A percentile compares a stretch with the other conserved stretches of the same genome.
phyloP scores from a whole-genome alignment of 2,888 invertebrate species.

The Aphidoletes aphidimyza region DNA sequence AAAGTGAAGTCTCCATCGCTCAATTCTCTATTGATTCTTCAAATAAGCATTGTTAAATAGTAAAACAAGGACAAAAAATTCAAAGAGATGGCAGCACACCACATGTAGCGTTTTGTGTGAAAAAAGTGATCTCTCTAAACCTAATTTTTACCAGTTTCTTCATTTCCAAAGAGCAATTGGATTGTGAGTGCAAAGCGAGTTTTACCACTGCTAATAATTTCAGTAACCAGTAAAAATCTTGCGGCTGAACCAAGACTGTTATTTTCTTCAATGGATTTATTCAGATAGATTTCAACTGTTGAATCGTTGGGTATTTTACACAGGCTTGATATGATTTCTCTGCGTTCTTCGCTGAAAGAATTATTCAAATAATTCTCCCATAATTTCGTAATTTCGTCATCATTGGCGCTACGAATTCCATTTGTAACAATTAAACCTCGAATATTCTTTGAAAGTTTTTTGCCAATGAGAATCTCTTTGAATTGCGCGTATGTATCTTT shows the following conservation, averaged over 20 bases:
- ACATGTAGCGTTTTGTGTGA: too few species aligned
- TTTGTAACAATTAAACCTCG: conserved; percentile 64
- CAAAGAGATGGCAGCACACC: too few species aligned
- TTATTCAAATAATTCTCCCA: conserved; percentile 69
- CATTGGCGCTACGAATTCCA: conserved; percentile 64
- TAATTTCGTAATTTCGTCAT: conserved; percentile 73
- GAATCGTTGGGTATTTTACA: conserved; percentile 72
- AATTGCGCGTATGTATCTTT: conserved; percentile 19
- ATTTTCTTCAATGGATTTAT: neutral
- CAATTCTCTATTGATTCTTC: too few species aligned
- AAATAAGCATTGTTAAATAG: too few species aligned
- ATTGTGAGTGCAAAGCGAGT: neutral
- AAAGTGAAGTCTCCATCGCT: too few species aligned
- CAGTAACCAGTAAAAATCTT: neutral
- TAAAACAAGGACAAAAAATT: too few species aligned
- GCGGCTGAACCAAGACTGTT: neutral
- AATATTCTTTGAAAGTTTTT: conserved; percentile 63
- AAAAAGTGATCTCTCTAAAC: too few species aligned
- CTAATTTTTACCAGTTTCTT: too few species aligned
- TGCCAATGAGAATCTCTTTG: conserved; percentile 56
- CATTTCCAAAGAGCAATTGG: neutral
- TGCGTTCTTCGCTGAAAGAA: conserved; percentile 71
- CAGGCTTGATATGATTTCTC: conserved; percentile 71
- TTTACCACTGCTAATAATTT: neutral
- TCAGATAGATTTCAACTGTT: conserved; percentile 55